Conservation (phyloP, 2,888 invertebrate species). For the Ophion slaviceki region DNA sequence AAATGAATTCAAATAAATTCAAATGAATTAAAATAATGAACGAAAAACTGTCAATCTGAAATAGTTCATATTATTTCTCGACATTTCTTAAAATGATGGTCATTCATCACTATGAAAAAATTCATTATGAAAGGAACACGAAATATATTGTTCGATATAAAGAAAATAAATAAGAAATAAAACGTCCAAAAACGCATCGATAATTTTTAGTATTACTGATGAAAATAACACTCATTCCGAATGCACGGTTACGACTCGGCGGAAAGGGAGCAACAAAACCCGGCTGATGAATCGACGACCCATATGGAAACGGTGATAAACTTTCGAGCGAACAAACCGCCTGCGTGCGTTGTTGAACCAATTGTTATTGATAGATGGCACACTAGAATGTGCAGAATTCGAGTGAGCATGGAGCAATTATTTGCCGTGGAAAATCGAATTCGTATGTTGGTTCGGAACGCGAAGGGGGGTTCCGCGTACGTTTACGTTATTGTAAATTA, state of each 20-base stretch:
- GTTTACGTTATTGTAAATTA: slow-evolving; percentile 42
- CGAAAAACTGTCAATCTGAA: too few species aligned
- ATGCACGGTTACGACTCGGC: neutral
- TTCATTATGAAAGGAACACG: neutral
- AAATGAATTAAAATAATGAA: too few species aligned
- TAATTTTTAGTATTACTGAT: neutral
- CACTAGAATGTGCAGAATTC: slow-evolving; percentile 30
- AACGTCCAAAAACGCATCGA: neutral
- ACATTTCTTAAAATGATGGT: too few species aligned
- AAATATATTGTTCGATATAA: neutral
- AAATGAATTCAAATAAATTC: too few species aligned
- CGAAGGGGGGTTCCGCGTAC: neutral
- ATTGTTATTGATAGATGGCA: slow-evolving; percentile 50
- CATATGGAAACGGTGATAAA: slow-evolving; percentile 18
- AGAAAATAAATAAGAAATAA: neutral
- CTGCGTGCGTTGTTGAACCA: slow-evolving; percentile 26
- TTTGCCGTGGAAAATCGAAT: slow-evolving; percentile 51
- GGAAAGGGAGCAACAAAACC: neutral
- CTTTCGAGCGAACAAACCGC: slow-evolving; percentile 8
- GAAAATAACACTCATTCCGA: neutral
- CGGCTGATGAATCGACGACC: slow-evolving; percentile 5
- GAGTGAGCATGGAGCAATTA: slow-evolving; percentile 28
- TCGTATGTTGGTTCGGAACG: slow-evolving; percentile 15
- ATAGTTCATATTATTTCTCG: too few species aligned
- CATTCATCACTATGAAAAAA: neutral